phyloP scores from a whole-genome alignment of 2,113 vertebrate species.

The Podarcis muralis region DNA sequence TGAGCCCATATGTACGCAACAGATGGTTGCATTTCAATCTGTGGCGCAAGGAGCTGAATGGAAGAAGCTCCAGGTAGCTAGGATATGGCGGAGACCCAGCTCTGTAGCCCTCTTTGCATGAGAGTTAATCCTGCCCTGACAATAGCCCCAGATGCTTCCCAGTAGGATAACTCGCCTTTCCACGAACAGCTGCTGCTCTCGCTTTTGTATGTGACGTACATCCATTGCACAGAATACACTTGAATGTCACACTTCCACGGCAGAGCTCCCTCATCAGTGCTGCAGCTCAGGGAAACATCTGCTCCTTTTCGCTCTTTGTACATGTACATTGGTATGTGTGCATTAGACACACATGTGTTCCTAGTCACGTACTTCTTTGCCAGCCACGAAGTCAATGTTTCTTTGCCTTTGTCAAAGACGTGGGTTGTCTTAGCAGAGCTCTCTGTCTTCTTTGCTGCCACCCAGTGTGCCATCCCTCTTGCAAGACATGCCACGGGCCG shows the following conservation, averaged over 20 bases:
- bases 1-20: background rate
- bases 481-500: constrained; percentile 77
- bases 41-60: background rate
- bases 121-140: background rate
- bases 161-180: background rate
- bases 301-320: background rate
- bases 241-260: background rate
- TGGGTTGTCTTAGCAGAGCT: background rate
- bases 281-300: background rate
- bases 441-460: background rate
- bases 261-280: background rate
- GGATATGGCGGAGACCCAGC: no score
- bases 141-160: background rate
- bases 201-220: background rate
- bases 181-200: background rate
- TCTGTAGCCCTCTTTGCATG: background rate
- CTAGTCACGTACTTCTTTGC: background rate
- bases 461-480: constrained; percentile 84
- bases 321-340: background rate
- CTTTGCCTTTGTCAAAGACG: fast-evolving
- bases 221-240: background rate
- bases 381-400: background rate
- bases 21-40: constrained; percentile 7
- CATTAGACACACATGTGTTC: background rate
- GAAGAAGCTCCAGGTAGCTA: background rate